Evolutionary conservation across 2,888 invertebrate genomes (phyloP), one percentile per base, ranked within the genome.

Genomic region (Aporophyla lueneburgensis): DNA sequence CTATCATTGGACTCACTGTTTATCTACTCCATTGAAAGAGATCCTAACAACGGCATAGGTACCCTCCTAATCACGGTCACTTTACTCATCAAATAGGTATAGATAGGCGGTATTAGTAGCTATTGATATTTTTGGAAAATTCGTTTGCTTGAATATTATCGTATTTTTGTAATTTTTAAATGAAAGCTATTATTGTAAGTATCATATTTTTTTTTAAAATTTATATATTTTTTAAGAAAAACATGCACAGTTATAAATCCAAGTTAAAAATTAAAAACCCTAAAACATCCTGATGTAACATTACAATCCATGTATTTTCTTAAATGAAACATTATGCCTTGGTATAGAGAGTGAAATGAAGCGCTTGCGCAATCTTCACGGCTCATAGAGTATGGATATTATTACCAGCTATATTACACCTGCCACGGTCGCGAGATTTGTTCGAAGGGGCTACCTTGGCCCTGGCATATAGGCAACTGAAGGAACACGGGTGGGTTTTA

Each of bases 261-360:
- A 59, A 19, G 27, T 19, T 59, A n/a, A n/a, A n/a, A n/a, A n/a
- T n/a, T n/a, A n/a, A n/a, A n/a, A n/a, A n/a, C n/a, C 5, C 19
- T 59, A 59, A 59, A 27, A 9, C 10, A 59, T 61, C 21, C 61
- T 33, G 21, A 40, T 1, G 61, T 61, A 19, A 27, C 5, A 33
- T 12, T 12, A 61, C 21, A 61, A n/a, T 21, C 14, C 21, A 33
- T 21, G 4, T n/a, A 62, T 40, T 43, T n/a, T 63, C 62, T 40
- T n/a, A 5, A 16, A 33, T 3, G 33, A 33, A 33, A 40, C 14
- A 40, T n/a, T 21, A 14, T 62, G 21, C 9, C 10, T 43, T 63
- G 9, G 3, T n/a, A 19, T 6, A 10, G n/a, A 68, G 40, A 69
- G 69, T 69, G 69, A 71, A 53, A 70, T 21, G n/a, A 40, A 14